Base-by-base conservation (phyloP, 2,113 vertebrate genomes). In the Pollachius pollachius region DNA sequence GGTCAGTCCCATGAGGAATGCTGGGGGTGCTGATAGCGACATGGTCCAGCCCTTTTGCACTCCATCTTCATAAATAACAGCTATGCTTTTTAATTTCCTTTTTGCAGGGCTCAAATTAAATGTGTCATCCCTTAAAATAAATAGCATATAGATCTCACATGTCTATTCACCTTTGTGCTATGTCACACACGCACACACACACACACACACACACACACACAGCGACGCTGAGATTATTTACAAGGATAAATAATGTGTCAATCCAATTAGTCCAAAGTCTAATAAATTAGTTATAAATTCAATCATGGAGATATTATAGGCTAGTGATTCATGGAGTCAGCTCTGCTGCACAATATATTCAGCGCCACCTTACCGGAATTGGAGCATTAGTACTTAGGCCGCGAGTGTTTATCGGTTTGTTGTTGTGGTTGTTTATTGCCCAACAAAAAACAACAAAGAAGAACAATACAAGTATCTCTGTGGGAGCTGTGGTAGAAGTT, bases 241-340 rank as follows among this genome's bases (percentile, higher is more conserved):
- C 75, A 74, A 9, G 78, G 82, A 90, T 89, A 88, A 91, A 92
- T 91, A 86, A 89, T 88, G 80, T 84, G 80, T 84, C 84, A 80
- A 87, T 89, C 81, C 86, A 91, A 92, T 92, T 91, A 91, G 88
- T 91, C 81, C 86, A 86, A 88, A 90, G 86, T 90, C 87, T 92
- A 90, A 92, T 91, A 90, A 90, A 92, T 91, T 86, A 89, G 82
- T 89, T 83, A 91, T 91, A 88, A 87, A 90, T 90, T 89, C 62
- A 85, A 87, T 88, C 85, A 88, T 73, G 74, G 74, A 23, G 15
- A 79, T 84, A 89, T 88, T 90, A 91, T 84, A 62, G 73, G 74
- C 81, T 79, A 66, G 74, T 90, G 87, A 89, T 89, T 90, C 82
- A 89, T 85, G 79, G 70, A 88, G 84, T 79, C 81, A 70, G 76